Conservation (phyloP, 1,140 invertebrate species). For the Diachasma alloeum region DNA sequence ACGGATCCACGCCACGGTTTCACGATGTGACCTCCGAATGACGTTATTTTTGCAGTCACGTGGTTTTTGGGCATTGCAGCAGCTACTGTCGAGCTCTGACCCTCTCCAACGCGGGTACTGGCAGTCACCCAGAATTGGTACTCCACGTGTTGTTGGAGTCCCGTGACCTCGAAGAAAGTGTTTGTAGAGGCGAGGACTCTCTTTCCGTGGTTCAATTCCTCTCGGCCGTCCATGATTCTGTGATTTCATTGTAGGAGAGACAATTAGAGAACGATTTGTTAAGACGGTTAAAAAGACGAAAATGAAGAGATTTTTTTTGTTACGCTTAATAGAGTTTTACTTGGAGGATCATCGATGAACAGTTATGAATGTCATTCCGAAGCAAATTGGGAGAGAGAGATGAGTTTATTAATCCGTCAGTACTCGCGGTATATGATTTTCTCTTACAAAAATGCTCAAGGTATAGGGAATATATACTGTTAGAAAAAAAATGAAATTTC, state of each 20-base stretch:
- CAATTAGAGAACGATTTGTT: too few relatives aligned
- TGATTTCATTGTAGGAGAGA: neutral
- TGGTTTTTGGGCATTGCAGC: slow-evolving; percentile 70
- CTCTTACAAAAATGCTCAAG: too few relatives aligned
- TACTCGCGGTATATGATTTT: too few relatives aligned
- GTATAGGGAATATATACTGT: too few relatives aligned
- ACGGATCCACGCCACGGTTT: slow-evolving; percentile 73
- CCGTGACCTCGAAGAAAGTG: slow-evolving; percentile 72
- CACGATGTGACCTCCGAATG: slow-evolving; percentile 73
- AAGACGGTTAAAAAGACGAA: too few relatives aligned
- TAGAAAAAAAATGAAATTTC: too few relatives aligned
- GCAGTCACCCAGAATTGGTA: slow-evolving; percentile 87
- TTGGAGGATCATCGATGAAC: too few relatives aligned
- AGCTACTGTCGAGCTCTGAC: slow-evolving; percentile 75
- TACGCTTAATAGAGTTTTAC: too few relatives aligned
- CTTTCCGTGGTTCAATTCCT: slow-evolving; percentile 76
- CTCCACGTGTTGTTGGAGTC: slow-evolving; percentile 77
- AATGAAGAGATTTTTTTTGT: too few relatives aligned
- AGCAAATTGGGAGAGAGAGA: too few relatives aligned
- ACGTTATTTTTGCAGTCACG: slow-evolving; percentile 75
- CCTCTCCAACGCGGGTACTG: slow-evolving; percentile 78
- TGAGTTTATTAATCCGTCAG: too few relatives aligned
- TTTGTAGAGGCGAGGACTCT: slow-evolving; percentile 71
- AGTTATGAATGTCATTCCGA: too few relatives aligned
- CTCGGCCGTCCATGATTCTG: slow-evolving; percentile 72